These are phyloP conservation scores for Masnerella sp. DNA, from an alignment of 2,888 invertebrate species.

Conservation along the genomic window DNA sequence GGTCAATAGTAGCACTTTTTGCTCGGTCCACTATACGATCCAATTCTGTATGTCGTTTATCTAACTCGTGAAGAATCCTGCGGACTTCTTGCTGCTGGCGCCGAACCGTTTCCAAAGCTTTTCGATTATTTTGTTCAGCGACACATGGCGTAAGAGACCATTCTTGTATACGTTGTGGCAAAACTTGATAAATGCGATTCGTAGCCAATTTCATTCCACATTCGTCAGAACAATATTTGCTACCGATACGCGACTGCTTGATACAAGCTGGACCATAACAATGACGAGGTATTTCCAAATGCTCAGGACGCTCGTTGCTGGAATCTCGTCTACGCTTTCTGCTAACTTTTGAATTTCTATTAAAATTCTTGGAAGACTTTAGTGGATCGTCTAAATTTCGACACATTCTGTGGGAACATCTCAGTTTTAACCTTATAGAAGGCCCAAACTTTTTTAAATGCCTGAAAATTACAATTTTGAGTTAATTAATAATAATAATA, in stretches of 20 bases:
- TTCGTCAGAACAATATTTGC: conserved; percentile 95
- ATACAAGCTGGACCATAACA: conserved; percentile 95
- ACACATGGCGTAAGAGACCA: conserved; percentile 93
- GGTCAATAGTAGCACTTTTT: conserved; percentile 84
- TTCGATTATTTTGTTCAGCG: conserved; percentile 90
- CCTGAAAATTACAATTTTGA: conserved; percentile 56
- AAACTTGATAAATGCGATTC: conserved; percentile 88
- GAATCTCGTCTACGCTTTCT: conserved; percentile 74
- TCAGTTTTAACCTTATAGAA: conserved; percentile 79
- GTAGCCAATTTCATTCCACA: conserved; percentile 95
- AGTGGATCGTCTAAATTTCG: conserved; percentile 73
- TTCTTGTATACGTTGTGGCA: conserved; percentile 94
- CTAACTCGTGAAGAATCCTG: conserved; percentile 87
- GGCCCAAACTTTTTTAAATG: conserved; percentile 81
- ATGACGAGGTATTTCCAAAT: conserved; percentile 82
- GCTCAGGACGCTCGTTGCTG: conserved; percentile 74
- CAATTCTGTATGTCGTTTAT: conserved; percentile 86
- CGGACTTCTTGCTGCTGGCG: conserved; percentile 88
- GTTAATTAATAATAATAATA: neutral
- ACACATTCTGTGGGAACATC: conserved; percentile 79
- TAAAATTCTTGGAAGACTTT: conserved; percentile 73
- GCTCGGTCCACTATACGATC: conserved; percentile 90
- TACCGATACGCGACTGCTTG: conserved; percentile 86
- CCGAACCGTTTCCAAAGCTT: conserved; percentile 85
- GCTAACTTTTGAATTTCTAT: conserved; percentile 70